phyloP scores from a whole-genome alignment of 2,113 vertebrate genomes.

The Ammodramus savannarum region DNA sequence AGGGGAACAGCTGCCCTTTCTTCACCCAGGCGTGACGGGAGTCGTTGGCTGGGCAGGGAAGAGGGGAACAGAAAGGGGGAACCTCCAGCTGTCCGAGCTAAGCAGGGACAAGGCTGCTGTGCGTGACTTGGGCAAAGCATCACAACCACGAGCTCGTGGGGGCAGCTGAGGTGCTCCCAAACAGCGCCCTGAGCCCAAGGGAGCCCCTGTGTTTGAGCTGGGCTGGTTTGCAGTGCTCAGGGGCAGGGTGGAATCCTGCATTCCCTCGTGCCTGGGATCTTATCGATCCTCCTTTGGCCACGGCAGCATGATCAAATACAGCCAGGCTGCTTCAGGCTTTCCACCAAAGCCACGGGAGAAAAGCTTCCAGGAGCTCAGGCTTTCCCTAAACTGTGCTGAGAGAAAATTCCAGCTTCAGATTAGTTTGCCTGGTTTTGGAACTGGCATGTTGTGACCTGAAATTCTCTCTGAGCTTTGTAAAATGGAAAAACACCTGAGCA shows the following conservation, averaged over 20 bases:
- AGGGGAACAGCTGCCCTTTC: background rate
- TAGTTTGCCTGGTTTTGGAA: background rate
- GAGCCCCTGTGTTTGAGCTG: background rate
- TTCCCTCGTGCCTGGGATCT: background rate
- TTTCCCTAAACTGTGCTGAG: background rate
- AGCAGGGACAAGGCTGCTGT: background rate
- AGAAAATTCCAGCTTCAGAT: background rate
- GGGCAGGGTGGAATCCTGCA: background rate
- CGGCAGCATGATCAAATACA: accelerated
- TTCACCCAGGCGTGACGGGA: background rate
- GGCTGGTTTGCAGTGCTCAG: background rate
- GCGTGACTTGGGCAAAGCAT: no score
- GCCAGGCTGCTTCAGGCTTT: background rate
- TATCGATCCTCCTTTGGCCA: background rate
- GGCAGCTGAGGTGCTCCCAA: background rate
- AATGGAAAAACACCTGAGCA: background rate
- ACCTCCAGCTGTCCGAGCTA: background rate
- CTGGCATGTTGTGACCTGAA: background rate
- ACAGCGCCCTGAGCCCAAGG: background rate
- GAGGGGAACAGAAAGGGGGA: background rate
- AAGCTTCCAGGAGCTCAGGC: background rate
- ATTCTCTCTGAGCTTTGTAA: background rate
- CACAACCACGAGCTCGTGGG: background rate
- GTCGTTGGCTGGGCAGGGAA: background rate
- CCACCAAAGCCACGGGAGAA: background rate